Base-by-base conservation (phyloP, 2,113 vertebrate genomes). In the Cryptomyrus ogoouensis region DNA sequence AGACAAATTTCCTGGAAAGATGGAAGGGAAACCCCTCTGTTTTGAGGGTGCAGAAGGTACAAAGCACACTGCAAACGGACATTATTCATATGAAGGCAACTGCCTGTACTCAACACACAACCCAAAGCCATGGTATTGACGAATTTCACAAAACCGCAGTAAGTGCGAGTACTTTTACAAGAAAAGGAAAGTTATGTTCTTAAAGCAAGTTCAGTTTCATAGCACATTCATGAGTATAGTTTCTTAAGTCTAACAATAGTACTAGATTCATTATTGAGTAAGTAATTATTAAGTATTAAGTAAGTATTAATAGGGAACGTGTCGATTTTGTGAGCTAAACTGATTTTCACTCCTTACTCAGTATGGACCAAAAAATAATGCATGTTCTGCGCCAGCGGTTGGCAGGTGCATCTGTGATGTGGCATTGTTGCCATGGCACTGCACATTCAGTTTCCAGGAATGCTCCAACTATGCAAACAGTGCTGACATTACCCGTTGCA, bases 1-100 rank as follows among this genome's bases (percentile, higher is more conserved):
- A 46, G 19, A 56, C 50, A 53, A 89, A 46, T 89, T 89, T 85
- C 80, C 80, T 89, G 80, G 80, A 89, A 89, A 85, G 77, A 44
- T 46, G 77, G 77, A 35, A 89, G 89, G 89, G 89, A 89, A 89
- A 83, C 52, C 89, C 89, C 89, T 84, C 50, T 10, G 24, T 89
- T 46, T 19, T 53, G 77, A 42, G 77, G 50, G 52, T 10, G 19
- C 46, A 7, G 13, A 53, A 24, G 17, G 50, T 24, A n/a, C 12
- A 35, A 35, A 5, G 39, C 56, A 17, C 31, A 31, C 21, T 21
- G 87, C 31, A 42, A 88, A 89, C 66, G n/a, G 50, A 53, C 88
- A 83, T 89, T n/a, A 83, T 89, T n/a, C 3, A 21, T n/a, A 44
- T 46, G 52, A 89, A 56, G 15, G 13, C 80, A 17, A n/a, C 19